Conservation (phyloP, 2,888 invertebrate genomes). For the Agrenia bidenticulata region DNA sequence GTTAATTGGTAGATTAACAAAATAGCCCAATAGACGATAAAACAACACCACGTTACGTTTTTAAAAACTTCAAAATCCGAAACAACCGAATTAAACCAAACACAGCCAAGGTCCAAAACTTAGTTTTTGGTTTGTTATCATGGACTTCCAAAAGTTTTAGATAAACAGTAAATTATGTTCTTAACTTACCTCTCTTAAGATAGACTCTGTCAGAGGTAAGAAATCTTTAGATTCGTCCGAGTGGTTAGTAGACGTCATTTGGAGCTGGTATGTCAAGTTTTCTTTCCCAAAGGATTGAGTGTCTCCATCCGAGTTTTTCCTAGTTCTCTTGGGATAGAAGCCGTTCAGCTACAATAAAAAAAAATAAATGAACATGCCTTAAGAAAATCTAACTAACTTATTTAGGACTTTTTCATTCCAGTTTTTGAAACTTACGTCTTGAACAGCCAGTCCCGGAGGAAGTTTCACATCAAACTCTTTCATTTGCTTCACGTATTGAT, state of each 20-base stretch:
- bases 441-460: conserved; percentile 65
- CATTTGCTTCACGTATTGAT: conserved; percentile 66
- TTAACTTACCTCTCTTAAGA: conserved; percentile 39
- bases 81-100: too few species aligned
- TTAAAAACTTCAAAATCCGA: too few species aligned
- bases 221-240: conserved; percentile 42
- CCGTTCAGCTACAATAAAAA: conserved; percentile 34
- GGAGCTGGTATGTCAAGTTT: conserved; percentile 40
- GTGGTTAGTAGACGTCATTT: conserved; percentile 30
- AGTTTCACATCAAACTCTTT: conserved; percentile 68
- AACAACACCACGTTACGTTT: too few species aligned
- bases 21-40: too few species aligned
- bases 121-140: too few species aligned
- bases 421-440: conserved; percentile 54
- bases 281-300: conserved; percentile 42
- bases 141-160: too few species aligned
- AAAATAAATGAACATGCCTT: conserved; percentile 5
- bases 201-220: conserved; percentile 32
- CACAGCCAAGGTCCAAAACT: too few species aligned
- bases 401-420: too few species aligned
- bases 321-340: conserved; percentile 38
- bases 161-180: too few species aligned
- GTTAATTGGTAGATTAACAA: too few species aligned
- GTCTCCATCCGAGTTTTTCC: conserved; percentile 42
- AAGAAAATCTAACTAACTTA: neutral